Evolutionary conservation across 30 jellyfish, hydroid and myxozoan species (phyloP).

Genomic region (Calvadosia cruxmelitensis): DNA sequence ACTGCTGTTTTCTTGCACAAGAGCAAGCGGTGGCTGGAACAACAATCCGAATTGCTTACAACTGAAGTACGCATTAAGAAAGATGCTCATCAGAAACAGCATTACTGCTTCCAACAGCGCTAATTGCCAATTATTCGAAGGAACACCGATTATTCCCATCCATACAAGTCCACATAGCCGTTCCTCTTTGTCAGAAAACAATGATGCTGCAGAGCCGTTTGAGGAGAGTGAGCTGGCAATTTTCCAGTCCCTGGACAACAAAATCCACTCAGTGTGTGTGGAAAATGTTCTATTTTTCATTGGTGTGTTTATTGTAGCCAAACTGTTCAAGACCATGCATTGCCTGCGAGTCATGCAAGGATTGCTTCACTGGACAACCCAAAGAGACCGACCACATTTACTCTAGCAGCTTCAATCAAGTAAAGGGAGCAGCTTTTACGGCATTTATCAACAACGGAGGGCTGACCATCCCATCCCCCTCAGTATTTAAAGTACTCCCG

Average conservation of each 20-base stretch:
- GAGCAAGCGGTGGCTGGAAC: slow-evolving; percentile 37
- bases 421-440: slow-evolving; percentile 34
- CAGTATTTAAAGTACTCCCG: slow-evolving; percentile 5
- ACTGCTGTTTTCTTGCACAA: slow-evolving; percentile 24
- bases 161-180: too few relatives aligned
- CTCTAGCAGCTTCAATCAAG: neutral
- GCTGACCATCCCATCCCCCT: slow-evolving; percentile 21
- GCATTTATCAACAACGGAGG: slow-evolving; percentile 34
- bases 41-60: slow-evolving; percentile 21
- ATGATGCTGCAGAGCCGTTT: too few relatives aligned
- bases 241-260: neutral
- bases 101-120: slow-evolving; percentile 21
- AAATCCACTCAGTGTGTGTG: slow-evolving; percentile 5
- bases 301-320: slow-evolving; percentile 16
- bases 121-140: too few relatives aligned
- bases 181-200: too few relatives aligned
- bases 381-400: slow-evolving; percentile 12
- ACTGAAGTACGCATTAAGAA: slow-evolving; percentile 16
- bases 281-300: slow-evolving; percentile 14
- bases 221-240: slow-evolving; percentile 4
- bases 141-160: too few relatives aligned
- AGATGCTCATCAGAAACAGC: slow-evolving; percentile 7
- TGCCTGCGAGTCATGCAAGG: slow-evolving; percentile 11
- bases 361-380: slow-evolving; percentile 16
- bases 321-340: slow-evolving; percentile 13